Evolutionary conservation across 2,113 vertebrate species (phyloP), one percentile per base, ranked within the genome.

Genomic region (Otolemur garnettii): DNA sequence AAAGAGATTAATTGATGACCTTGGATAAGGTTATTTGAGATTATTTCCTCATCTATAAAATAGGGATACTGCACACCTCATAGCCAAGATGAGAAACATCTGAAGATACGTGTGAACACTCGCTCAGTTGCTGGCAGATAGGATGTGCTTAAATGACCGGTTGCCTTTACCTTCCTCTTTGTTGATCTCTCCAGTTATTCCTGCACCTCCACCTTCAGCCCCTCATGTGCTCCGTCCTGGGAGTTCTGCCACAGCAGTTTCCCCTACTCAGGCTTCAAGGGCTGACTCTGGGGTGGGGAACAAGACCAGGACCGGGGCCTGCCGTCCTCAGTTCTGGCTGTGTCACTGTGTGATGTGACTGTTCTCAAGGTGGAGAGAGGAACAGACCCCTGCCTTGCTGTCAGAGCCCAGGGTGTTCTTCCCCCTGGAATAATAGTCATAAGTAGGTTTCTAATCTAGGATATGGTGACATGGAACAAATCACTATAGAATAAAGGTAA

Each of bases 221-320:
- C n/a, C 12, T 60, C 59, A 15, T 0, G 0, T 1, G 0, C 11
- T 1, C 28, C 14, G 1, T 33, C 38, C 68, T 26, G 18, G 72
- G 28, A 74, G 30, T 24, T 50, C 89, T 13, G 33, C 2, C 3
- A 0, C 33, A 0, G 26, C 10, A 17, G 30, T 38, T 9, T 50
- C 17, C 28, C 35, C 2, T 1, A 3, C 9, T 42, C 8, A 30
- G 55, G 17, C 22, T 33, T 62, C 13, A 9, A 2, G 12, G n/a
- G 33, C 15, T 38, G 2, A 26, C 53, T 18, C 0, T n/a, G 26
- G 57, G 42, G 42, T 0, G 7, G 15, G 68, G 3, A 5, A 4
- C 42, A 33, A 8, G 59, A 60, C 19, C 42, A 4, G 28, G 64
- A 30, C 60, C 60, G 8, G 45, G 62, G 50, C 60, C 13, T 50